These are phyloP conservation scores for Tympanuchus pallidicinctus DNA, from an alignment of 2,113 vertebrate species.

Conservation along the genomic window DNA sequence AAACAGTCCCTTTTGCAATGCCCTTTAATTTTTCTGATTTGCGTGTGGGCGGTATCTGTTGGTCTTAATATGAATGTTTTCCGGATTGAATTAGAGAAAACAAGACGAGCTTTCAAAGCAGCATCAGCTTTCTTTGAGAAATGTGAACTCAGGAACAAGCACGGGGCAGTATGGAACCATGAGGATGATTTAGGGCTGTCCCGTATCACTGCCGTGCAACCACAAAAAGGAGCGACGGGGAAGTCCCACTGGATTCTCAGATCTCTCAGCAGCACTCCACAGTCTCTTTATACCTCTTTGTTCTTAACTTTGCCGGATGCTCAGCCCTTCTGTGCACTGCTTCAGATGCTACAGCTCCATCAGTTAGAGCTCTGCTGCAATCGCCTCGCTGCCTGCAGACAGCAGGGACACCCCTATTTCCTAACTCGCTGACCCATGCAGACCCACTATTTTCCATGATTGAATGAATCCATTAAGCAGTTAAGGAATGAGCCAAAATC, in stretches of 20 bases:
- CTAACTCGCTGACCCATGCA: background rate
- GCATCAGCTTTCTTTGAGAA: background rate
- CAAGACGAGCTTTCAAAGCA: conserved; percentile 29
- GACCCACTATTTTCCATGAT: background rate
- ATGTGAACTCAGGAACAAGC: background rate
- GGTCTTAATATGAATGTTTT: conserved; percentile 39
- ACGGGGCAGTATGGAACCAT: background rate
- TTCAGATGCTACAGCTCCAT: background rate
- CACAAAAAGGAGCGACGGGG: background rate
- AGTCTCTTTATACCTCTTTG: background rate
- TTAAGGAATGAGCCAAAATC: background rate
- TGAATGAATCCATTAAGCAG: background rate
- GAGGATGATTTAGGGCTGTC: background rate
- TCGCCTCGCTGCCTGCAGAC: background rate
- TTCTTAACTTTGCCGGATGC: background rate
- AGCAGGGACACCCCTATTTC: background rate
- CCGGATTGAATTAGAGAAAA: conserved; percentile 49
- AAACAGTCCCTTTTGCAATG: conserved; percentile 45
- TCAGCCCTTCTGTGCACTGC: background rate
- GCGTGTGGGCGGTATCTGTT: conserved; percentile 38
- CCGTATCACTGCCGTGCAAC: accelerated
- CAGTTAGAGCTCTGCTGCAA: background rate
- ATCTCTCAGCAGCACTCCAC: background rate
- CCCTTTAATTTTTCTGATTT: conserved; percentile 57
- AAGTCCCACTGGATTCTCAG: background rate